Percentiles rank a stretch among this genome's conserved stretches.
These are phyloP conservation scores for Atractosteus spatula DNA, from an alignment of 2,113 vertebrate genomes.

Conservation along the genomic window DNA sequence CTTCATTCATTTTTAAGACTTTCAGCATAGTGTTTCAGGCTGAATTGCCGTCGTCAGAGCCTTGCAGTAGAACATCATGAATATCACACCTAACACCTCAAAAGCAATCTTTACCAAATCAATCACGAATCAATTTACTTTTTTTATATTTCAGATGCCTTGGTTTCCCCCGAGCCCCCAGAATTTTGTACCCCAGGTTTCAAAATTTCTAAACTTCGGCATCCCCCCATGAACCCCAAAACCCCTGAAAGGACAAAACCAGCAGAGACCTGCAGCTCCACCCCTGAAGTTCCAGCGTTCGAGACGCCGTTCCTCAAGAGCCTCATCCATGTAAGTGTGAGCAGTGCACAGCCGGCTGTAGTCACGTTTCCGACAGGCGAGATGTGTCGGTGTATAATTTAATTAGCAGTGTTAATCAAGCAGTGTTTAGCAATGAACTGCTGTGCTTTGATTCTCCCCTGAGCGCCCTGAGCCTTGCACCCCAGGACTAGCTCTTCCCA, in stretches of 20 bases:
- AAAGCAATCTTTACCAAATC: too few relatives aligned
- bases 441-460: conserved; percentile 61
- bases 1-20: too few relatives aligned
- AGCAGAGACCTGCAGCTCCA: conserved; percentile 24
- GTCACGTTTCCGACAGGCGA: too few relatives aligned
- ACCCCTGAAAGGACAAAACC: conserved; percentile 22
- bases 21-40: too few relatives aligned
- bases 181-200: conserved; percentile 75
- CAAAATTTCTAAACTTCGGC: conserved; percentile 53
- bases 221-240: conserved; percentile 22
- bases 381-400: too few relatives aligned
- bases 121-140: background rate
- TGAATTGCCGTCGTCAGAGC: too few relatives aligned
- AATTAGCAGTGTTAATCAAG: too few relatives aligned
- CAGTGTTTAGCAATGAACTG: too few relatives aligned
- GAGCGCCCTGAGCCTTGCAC: conserved; percentile 70
- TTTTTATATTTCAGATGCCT: conserved; percentile 43
- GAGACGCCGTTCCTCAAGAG: conserved; percentile 62
- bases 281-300: conserved; percentile 58
- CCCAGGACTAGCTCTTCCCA: conserved; percentile 68
- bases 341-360: too few relatives aligned
- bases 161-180: conserved; percentile 70
- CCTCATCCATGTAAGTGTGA: conserved; percentile 52
- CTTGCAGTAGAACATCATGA: too few relatives aligned
- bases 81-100: too few relatives aligned